Evolutionary conservation across 2,888 invertebrate species (phyloP), one percentile per base, ranked within the genome.

Genomic region (Eugnorisma glareosa): DNA sequence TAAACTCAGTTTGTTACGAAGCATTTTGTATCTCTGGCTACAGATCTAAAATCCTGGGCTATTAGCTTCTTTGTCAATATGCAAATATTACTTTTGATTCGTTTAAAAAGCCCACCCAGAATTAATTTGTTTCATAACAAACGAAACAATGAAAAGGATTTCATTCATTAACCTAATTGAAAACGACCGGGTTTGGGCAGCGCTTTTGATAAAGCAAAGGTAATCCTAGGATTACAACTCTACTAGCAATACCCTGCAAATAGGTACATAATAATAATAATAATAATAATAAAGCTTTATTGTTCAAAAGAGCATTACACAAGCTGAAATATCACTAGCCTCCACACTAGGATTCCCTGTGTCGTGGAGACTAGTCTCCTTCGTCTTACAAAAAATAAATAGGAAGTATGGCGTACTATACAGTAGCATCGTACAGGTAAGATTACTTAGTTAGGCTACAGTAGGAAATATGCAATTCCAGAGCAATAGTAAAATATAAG

Each of bases 81-180:
- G 45, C n/a, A 61, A 67, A 40, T 67, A 43, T n/a, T 80, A 63
- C 61, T 73, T 79, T 73, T 80, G 45, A 67, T 67, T 74, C 61
- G 40, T 59, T 59, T 66, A 51, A 80, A 79, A 73, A 51, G 11
- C 4, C 15, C 51, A 15, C n/a, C 1, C 31, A 28, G 28, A 74
- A 71, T 71, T 13, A 21, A 6, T 71, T 67, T 43, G 40, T 48
- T 7, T 43, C 43, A 43, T 54, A 54, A 21, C 37, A 68, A 11
- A 57, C n/a, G 43, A 68, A 82, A 76, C 45, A 82, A 75, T 63
- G 61, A 57, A 57, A 83, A 69, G 69, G 79, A 78, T 81, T 78
- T 73, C 40, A 73, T 83, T 73, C 54, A 81, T 83, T 83, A 78
- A 69, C 35, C 59, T 73, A 73, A 83, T 83, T 83, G 73, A 69